Percentiles rank a stretch among this genome's conserved stretches.
Evolutionary conservation across 2,888 invertebrate species (phyloP).

Genomic region (Malthinus seriepunctatus): DNA sequence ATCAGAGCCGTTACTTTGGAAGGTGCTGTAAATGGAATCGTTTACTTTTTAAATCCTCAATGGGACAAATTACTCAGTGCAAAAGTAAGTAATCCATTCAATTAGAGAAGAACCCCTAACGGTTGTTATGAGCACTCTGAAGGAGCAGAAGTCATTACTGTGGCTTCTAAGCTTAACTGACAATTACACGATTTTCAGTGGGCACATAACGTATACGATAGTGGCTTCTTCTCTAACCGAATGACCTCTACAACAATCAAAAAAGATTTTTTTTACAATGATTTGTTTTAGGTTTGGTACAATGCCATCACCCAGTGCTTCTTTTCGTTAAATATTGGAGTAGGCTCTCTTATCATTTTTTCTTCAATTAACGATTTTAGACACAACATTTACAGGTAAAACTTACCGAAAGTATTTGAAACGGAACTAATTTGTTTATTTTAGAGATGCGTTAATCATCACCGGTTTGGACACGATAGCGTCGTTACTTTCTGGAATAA

Average conservation of each 20-base stretch:
- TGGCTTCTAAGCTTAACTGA: too few species aligned
- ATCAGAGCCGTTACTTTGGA: slow-evolving; percentile 67
- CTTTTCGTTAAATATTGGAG: slow-evolving; percentile 74
- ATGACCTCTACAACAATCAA: too few species aligned
- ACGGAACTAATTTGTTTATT: slow-evolving; percentile 30
- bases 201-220: too few species aligned
- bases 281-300: slow-evolving; percentile 68
- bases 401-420: neutral
- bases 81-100: slow-evolving; percentile 64
- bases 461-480: slow-evolving; percentile 82
- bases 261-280: neutral
- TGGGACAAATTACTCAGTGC: slow-evolving; percentile 74
- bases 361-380: slow-evolving; percentile 73
- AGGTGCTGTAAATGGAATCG: slow-evolving; percentile 75
- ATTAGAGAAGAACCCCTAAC: too few species aligned
- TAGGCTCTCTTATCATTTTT: slow-evolving; percentile 76
- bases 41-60: slow-evolving; percentile 78
- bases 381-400: slow-evolving; percentile 53
- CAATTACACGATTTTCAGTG: too few species aligned
- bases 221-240: too few species aligned
- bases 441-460: slow-evolving; percentile 78
- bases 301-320: slow-evolving; percentile 81
- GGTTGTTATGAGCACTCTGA: too few species aligned
- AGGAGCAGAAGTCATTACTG: too few species aligned
- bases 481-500: slow-evolving; percentile 77